Evolutionary conservation across 2,888 invertebrate species (phyloP).

Genomic region (Imbricaverruca yamaguchii): DNA sequence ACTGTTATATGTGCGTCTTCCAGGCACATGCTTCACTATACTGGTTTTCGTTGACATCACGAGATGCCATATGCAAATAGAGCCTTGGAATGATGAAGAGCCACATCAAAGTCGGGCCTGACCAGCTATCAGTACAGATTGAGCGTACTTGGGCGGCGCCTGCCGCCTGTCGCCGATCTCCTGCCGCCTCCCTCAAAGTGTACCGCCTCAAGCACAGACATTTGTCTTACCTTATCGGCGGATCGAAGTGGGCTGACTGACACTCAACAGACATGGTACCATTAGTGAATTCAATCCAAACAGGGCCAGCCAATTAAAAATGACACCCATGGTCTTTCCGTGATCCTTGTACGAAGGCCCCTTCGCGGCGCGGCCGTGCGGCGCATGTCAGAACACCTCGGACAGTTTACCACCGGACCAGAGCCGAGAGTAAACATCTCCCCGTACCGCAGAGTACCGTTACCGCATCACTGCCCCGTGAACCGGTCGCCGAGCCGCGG

Average conservation of each 20-base stretch:
- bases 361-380: not conserved
- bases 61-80: not conserved
- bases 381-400: not conserved
- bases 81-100: not conserved
- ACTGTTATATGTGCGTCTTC: slow-evolving; percentile 29
- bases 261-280: not conserved
- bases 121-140: too few species aligned
- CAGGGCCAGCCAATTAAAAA: not conserved
- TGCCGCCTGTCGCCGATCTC: too few species aligned
- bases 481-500: not conserved
- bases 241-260: not conserved
- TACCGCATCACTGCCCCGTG: not conserved
- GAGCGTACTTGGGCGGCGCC: too few species aligned
- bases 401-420: not conserved
- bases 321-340: not conserved
- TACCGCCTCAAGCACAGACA: not conserved
- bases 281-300: not conserved
- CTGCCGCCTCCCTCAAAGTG: too few species aligned
- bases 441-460: not conserved
- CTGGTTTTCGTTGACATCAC: not conserved
- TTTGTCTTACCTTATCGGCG: not conserved
- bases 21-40: not conserved
- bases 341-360: not conserved
- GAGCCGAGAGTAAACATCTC: not conserved
- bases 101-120: not conserved